Conservation (phyloP, 2,113 vertebrate species). For the Microtus richardsoni region DNA sequence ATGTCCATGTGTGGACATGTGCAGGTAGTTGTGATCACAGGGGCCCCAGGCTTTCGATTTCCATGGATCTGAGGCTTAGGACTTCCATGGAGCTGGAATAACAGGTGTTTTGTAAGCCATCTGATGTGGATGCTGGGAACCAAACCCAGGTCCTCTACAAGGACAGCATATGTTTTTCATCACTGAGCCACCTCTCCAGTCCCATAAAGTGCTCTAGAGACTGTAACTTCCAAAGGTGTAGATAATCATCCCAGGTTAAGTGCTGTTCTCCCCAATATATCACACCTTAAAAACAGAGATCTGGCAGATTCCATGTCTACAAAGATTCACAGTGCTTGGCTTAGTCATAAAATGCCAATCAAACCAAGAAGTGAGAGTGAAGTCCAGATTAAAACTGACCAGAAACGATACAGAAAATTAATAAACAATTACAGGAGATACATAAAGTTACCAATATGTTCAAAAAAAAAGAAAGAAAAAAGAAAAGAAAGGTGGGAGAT, state of each 20-base stretch:
- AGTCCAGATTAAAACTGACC: not conserved
- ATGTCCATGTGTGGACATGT: not conserved
- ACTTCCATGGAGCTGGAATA: not conserved
- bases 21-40: not conserved
- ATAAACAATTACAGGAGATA: not conserved
- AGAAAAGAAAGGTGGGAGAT: not conserved
- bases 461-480: not conserved
- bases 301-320: not conserved
- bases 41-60: not conserved
- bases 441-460: not conserved
- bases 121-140: not conserved
- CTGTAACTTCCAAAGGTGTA: not conserved
- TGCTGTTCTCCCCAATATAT: not conserved
- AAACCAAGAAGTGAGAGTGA: not conserved
- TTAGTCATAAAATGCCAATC: not conserved
- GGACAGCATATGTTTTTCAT: not conserved
- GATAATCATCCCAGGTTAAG: not conserved
- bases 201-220: not conserved
- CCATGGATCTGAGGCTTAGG: not conserved
- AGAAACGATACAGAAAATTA: not conserved
- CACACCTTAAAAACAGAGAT: not conserved
- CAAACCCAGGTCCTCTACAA: not conserved
- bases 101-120: not conserved
- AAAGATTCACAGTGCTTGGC: not conserved
- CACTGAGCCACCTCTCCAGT: not conserved